phyloP scores from a whole-genome alignment of 1,140 invertebrate species.

The Zophobas atratus region DNA sequence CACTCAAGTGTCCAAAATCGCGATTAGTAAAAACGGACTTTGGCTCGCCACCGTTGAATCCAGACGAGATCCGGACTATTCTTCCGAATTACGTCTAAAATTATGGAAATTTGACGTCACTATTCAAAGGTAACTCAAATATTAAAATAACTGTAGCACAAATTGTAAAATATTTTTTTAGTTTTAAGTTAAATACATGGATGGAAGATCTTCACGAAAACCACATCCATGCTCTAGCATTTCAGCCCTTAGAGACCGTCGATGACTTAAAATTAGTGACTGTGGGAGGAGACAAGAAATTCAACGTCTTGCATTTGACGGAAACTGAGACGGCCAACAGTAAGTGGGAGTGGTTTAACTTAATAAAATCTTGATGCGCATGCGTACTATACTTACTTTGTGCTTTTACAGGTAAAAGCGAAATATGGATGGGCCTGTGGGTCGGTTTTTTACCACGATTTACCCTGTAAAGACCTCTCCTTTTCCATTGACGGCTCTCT shows the following conservation, averaged over 20 bases:
- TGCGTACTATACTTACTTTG: too few relatives aligned
- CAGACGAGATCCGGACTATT: conserved; percentile 73
- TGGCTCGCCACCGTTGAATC: conserved; percentile 88
- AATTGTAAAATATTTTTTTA: conserved; percentile 63
- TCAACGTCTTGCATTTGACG: conserved; percentile 81
- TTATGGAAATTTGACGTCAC: conserved; percentile 82
- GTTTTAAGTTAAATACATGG: conserved; percentile 81
- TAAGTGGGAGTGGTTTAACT: conserved; percentile 57
- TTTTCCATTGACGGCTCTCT: conserved; percentile 86
- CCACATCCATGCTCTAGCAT: conserved; percentile 74
- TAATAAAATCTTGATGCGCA: too few relatives aligned
- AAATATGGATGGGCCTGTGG: conserved; percentile 78
- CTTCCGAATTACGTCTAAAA: conserved; percentile 80
- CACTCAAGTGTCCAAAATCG: conserved; percentile 79
- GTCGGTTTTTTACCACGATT: conserved; percentile 77
- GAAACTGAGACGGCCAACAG: conserved; percentile 72
- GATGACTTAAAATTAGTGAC: conserved; percentile 74
- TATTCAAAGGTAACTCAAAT: conserved; percentile 74
- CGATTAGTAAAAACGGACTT: conserved; percentile 77
- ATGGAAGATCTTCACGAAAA: conserved; percentile 82
- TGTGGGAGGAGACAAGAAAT: conserved; percentile 78
- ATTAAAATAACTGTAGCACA: neutral
- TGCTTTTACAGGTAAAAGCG: conserved; percentile 67
- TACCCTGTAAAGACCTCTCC: conserved; percentile 71
- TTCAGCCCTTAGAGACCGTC: conserved; percentile 73